A percentile compares a stretch with the other conserved stretches of the same genome.
Conservation (phyloP, 2,797 vertebrate genomes). For the Gallirallus australis region DNA sequence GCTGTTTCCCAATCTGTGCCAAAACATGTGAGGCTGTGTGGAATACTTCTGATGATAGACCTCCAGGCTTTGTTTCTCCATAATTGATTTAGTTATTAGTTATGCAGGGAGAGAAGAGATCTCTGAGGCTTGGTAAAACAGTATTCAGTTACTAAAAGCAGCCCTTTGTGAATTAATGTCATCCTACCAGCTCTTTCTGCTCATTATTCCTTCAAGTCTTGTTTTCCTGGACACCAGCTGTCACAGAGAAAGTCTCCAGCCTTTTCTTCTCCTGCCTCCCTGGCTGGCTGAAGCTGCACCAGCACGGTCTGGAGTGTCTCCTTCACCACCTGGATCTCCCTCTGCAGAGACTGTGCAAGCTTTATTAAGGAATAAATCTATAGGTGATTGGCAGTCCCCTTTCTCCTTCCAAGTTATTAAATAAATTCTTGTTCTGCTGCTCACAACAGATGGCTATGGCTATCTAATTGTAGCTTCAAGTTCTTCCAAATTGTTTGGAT, state of each 20-base stretch:
- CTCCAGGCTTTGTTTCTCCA: conserved; percentile 37
- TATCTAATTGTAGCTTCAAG: conserved; percentile 82
- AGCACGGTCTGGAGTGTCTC: conserved; percentile 86
- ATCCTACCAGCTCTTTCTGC: neutral
- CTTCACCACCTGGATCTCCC: conserved; percentile 91
- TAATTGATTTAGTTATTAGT: conserved; percentile 58
- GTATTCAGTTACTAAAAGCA: conserved; percentile 62
- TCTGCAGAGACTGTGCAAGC: conserved; percentile 84
- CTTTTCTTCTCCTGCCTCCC: conserved; percentile 76
- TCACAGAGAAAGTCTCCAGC: conserved; percentile 84
- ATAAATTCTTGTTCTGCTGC: conserved; percentile 75
- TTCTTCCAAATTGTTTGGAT: conserved; percentile 85
- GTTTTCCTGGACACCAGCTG: conserved; percentile 83
- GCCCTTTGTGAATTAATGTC: conserved; percentile 49
- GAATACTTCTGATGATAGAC: conserved; percentile 11
- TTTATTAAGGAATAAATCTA: conserved; percentile 83
- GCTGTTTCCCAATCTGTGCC: conserved; percentile 60
- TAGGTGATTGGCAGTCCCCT: conserved; percentile 78
- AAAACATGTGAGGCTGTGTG: neutral
- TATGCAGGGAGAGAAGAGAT: conserved; percentile 11
- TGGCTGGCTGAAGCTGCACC: conserved; percentile 82
- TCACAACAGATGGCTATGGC: conserved; percentile 82
- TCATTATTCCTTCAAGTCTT: conserved; percentile 63
- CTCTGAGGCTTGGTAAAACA: conserved; percentile 49
- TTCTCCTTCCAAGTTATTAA: conserved; percentile 73